Evolutionary conservation across 2,797 vertebrate species (phyloP), one percentile per base, ranked within the genome.

Genomic region (Ammospiza maritima): DNA sequence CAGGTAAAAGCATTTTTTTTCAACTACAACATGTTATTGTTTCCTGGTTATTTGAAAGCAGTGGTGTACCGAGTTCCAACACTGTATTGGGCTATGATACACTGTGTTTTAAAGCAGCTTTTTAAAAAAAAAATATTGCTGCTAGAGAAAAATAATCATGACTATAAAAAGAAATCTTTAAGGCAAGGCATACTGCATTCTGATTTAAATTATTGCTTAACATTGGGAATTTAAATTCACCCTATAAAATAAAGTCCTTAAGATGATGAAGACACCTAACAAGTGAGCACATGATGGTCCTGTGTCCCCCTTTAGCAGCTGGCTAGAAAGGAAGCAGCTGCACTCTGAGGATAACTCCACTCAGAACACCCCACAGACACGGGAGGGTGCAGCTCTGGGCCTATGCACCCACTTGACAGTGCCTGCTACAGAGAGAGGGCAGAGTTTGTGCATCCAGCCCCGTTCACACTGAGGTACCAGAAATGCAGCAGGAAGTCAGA

Each of bases 321-420:
- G 27, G 9, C 15, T 53, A 34, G n/a, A 64, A 78, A 32, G 8
- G 38, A 93, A 82, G 18, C 13, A 34, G 7, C 14, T 64, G 50
- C 45, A 54, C 20, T 78, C 21, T 30, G 71, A 85, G 75, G 40
- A 21, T 6, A 51, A 1, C 17, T 67, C 13, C 1, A 0, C 36
- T 74, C 51, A 32, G 22, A 76, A 27, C 0, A 2, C 18, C 22
- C 13, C 40, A 5, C 7, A 50, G 40, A 23, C 1, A 1, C 0
- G 0, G 23, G 9, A 84, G 4, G 8, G 10, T 7, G 15, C 19
- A 58, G 26, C 27, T 57, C 27, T n/a, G 51, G 76, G 65, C 20
- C 70, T n/a, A 14, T 5, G 30, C 50, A 34, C 6, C 5, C 4
- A 1, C 30, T 27, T 61, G 42, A 4, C 29, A 36, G 29, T 36